These are phyloP conservation scores for Heteractis magnifica DNA, from an alignment of 92 coral and sea anemone species.

Conservation along the genomic window DNA sequence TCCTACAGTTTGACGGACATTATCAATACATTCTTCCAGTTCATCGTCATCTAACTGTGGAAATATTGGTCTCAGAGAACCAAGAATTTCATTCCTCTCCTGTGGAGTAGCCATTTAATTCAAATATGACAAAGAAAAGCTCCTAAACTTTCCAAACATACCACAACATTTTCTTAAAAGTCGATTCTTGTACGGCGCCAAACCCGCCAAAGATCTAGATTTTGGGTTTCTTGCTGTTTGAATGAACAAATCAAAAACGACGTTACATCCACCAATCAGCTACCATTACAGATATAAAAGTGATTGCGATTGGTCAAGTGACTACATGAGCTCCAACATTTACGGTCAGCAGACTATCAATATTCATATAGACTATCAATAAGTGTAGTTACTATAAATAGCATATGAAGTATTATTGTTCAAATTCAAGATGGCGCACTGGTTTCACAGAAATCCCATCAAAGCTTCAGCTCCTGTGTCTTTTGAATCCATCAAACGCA, in stretches of 20 bases:
- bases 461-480: constrained; percentile 98
- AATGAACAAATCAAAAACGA: constrained; percentile 42
- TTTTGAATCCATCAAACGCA: constrained; percentile 80
- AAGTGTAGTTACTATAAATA: constrained; percentile 47
- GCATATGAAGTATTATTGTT: constrained; percentile 18
- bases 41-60: constrained; percentile 65
- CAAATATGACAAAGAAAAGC: background rate
- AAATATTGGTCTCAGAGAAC: constrained; percentile 75
- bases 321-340: background rate
- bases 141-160: background rate
- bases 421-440: constrained; percentile 83
- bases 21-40: constrained; percentile 53
- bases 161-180: background rate
- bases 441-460: constrained; percentile 99
- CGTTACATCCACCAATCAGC: background rate
- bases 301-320: constrained; percentile 21
- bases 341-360: background rate
- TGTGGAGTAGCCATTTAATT: constrained; percentile 36
- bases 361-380: constrained; percentile 1
- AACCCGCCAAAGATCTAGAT: background rate
- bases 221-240: background rate
- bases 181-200: background rate
- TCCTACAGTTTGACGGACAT: constrained; percentile 62
- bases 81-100: constrained; percentile 47
- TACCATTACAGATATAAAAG: background rate